Evolutionary conservation across 2,113 vertebrate species (phyloP).

Genomic region (Formicarius rufipectus): DNA sequence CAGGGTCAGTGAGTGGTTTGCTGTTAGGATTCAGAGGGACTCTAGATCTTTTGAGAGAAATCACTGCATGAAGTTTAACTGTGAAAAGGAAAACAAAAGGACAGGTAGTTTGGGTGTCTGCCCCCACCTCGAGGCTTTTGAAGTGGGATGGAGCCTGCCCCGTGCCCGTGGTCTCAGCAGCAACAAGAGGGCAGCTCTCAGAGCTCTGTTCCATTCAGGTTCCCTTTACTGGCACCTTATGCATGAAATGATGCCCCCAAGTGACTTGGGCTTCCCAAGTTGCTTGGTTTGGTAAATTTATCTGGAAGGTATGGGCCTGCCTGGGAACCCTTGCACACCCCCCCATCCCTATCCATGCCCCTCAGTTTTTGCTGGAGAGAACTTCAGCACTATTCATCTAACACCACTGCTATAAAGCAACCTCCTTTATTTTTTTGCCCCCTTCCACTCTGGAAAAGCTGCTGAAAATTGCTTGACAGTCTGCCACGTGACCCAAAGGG

Average conservation of each 20-base stretch:
- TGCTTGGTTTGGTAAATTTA: background rate
- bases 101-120: background rate
- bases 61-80: background rate
- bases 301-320: background rate
- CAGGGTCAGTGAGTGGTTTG: background rate
- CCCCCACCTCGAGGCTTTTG: accelerated
- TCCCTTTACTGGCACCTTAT: background rate
- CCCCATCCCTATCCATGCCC: background rate
- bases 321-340: background rate
- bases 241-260: background rate
- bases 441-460: background rate
- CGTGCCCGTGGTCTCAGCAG: background rate
- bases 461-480: background rate
- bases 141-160: background rate
- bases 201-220: background rate
- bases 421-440: background rate
- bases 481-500: background rate
- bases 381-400: background rate
- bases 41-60: background rate
- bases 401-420: background rate
- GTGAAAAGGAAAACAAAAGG: background rate
- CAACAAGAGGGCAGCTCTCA: background rate
- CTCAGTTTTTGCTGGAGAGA: accelerated
- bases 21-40: background rate
- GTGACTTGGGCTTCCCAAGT: background rate